Base-by-base conservation (phyloP, 2,888 invertebrate species). In the Drosophila anceps region DNA sequence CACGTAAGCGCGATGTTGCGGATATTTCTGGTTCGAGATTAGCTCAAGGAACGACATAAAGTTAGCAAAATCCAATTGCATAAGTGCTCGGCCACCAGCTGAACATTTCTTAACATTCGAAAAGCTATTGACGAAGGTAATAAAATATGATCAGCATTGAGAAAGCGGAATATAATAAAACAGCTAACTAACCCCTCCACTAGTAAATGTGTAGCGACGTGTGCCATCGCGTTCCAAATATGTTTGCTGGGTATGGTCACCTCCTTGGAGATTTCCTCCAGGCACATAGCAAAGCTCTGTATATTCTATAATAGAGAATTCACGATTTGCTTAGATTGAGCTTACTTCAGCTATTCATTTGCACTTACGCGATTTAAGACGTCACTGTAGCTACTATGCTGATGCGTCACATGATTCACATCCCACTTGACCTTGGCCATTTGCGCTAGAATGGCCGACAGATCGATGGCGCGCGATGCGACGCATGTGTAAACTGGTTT, bases 41-140 rank as follows among this genome's bases (percentile, higher is more conserved):
- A 96, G 96, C 92, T 99, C 98, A 59, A 98, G 94, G 91, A 98
- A 98, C 27, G 97, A 96, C 79, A 98, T 95, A 73, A 99, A 95
- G 92, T 99, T 99, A 9, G 98, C 97, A 90, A 98, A 99, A 94
- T 99, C 99, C 27, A 99, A 94, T 91, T 99, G 99, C 99, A 99
- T 99, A 12, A 99, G 93, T 0, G 98, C 99, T 43, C 99, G 94
- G 0, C 99, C 99, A 29, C 98, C 99, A 82, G 98, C 98, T 0
- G 98, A 97, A 93, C 99, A 99, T 92, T 98, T 98, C 73, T 96
- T 97, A 0, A 97, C 97, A 88, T 96, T 96, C 0, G 98, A 96
- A 93, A 97, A 98, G 35, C 92, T 97, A 58, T 0, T 31, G 44
- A 0, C 37, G 8, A 15, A 35, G 37, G 0, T 6, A n/a, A 31